Evolutionary conservation across 2,113 vertebrate species (phyloP).

Genomic region (Python bivittatus): DNA sequence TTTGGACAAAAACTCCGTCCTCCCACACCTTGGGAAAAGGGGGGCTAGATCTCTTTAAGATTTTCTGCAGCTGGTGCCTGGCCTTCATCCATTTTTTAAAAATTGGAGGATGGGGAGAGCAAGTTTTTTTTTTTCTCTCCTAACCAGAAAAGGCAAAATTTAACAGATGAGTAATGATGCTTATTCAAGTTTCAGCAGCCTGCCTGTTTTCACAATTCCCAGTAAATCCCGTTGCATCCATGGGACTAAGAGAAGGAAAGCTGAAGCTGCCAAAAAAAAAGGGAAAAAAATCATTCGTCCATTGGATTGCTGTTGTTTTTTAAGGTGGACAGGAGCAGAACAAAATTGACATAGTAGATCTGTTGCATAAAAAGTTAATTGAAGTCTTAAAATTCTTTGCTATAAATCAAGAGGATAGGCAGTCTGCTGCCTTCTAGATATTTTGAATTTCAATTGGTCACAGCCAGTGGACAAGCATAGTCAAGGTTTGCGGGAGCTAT

Average conservation of each 20-base stretch:
- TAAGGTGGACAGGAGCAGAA: conserved; percentile 5
- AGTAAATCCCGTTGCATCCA: conserved; percentile 47
- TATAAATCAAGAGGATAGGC: conserved; percentile 25
- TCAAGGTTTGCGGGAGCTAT: neutral
- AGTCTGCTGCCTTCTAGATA: neutral
- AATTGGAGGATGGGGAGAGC: conserved; percentile 62
- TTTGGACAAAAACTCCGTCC: conserved; percentile 6
- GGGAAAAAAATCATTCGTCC: conserved; percentile 11
- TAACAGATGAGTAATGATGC: conserved; percentile 66
- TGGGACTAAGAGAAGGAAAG: conserved; percentile 16
- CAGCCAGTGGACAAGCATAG: neutral
- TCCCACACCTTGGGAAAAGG: conserved; percentile 26
- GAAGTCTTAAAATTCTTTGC: neutral
- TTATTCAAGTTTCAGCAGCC: conserved; percentile 57
- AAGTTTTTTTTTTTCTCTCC: conserved; percentile 30
- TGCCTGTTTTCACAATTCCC: conserved; percentile 60
- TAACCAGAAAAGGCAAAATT: conserved; percentile 56
- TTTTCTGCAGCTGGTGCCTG: conserved; percentile 65
- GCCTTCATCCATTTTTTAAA: conserved; percentile 56
- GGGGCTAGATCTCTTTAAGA: conserved; percentile 43
- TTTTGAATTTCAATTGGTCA: neutral
- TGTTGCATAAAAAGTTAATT: neutral
- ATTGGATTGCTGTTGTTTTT: fast-evolving
- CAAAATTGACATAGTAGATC: neutral
- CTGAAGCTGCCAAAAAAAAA: conserved; percentile 5